Percentiles rank a stretch among this genome's conserved stretches.
phyloP scores from a whole-genome alignment of 2,113 vertebrate species.

The Sardina pilchardus region DNA sequence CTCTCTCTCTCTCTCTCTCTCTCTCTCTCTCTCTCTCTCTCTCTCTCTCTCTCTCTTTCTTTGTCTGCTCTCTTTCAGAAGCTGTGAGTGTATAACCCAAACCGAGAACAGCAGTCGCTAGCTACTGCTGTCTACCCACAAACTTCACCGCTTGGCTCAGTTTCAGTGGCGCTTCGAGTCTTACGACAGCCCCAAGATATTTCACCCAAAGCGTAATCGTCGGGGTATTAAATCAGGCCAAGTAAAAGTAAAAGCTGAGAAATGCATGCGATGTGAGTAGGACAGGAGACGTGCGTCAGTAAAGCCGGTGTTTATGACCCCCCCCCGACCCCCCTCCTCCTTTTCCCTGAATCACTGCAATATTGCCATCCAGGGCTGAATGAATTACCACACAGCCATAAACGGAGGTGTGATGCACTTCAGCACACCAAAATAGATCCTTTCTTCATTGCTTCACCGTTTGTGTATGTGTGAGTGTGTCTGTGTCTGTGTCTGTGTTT shows the following conservation, averaged over 20 bases:
- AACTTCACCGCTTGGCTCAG: constrained; percentile 23
- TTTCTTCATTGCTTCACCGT: not conserved
- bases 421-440: not conserved
- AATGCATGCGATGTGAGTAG: constrained; percentile 45
- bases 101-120: not conserved
- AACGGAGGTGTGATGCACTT: constrained; percentile 2
- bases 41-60: not conserved
- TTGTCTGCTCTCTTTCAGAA: constrained; percentile 17
- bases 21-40: not conserved
- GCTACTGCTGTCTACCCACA: constrained; percentile 28
- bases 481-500: too few species aligned
- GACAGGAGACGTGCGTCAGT: constrained; percentile 26
- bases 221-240: constrained; percentile 54
- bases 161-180: constrained; percentile 31
- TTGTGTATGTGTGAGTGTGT: not conserved
- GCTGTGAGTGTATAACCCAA: constrained; percentile 24
- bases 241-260: constrained; percentile 47
- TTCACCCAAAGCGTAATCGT: constrained; percentile 49
- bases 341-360: constrained; percentile 43
- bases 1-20: not conserved
- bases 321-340: not conserved
- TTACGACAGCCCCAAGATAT: constrained; percentile 51
- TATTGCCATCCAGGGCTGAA: constrained; percentile 31
- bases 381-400: not conserved
- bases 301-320: constrained; percentile 40